Evolutionary conservation across 1,140 invertebrate genomes (phyloP), one percentile per base, ranked within the genome.

Genomic region (Bradysia coprophila): DNA sequence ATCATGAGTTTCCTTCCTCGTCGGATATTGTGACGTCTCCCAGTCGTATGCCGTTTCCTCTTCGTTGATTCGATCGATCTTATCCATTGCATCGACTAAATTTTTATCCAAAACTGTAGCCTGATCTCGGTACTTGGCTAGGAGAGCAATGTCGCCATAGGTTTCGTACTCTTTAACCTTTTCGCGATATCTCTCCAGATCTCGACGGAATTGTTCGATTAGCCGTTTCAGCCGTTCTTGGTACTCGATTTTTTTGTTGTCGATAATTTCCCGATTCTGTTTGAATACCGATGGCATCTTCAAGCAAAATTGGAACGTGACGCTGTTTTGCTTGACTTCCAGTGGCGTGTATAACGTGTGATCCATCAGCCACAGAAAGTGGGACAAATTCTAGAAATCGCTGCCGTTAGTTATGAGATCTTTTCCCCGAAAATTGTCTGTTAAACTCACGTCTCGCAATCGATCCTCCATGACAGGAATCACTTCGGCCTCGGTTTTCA

Each of bases 41-140:
- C 86, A 95, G 11, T 77, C 81, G 59, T 90, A 96, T 22, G 88
- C 72, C 45, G 73, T 68, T 59, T 97, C 93, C 57, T 97, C 92
- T 53, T 78, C 77, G 58, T 97, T 97, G 49, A 96, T 92, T 42
- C 76, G 68, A 52, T 92, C 83, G 43, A 94, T 91, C 47, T 73
- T 82, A 31, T 76, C 72, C 54, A 88, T 72, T 9, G 88, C 90
- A 5, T 51, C 51, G 0, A 71, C 53, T 46, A 82, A 58, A 43
- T 72, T 63, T 40, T 75, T 68, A 52, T 92, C 78, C 1, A 95
- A 56, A 31, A 71, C 64, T 10, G 69, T 71, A 1, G 89, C 83
- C 43, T 87, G 81, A 28, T 78, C 78, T 21, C 87, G 72, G 57
- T 97, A 97, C 48, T 81, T 78, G 21, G 77, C 68, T 33, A 96